Evolutionary conservation across 1,140 invertebrate species (phyloP), one percentile per base, ranked within the genome.

Genomic region (Sogatella furcifera): DNA sequence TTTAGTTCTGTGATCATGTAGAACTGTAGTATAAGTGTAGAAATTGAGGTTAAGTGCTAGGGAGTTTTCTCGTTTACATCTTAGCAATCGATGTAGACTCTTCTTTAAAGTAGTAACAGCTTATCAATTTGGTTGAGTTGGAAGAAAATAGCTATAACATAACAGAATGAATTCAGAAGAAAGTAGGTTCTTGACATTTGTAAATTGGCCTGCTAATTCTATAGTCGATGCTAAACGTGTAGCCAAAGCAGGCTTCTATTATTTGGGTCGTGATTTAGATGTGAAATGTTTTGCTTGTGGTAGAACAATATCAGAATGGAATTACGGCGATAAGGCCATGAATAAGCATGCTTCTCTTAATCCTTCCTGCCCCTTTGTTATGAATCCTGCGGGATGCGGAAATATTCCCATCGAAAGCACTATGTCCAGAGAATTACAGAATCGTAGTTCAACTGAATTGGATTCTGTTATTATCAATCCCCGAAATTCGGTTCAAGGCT

Each of bases 181-280:
- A 62, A 84, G 80, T 70, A 80, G 83, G 66, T 73, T 88, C 46
- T 74, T 74, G 68, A 89, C 83, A 34, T 92, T 88, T 70, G 64
- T 62, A 15, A 76, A 77, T 65, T 92, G 90, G 90, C 88, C 86
- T 49, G 62, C 73, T 17, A 80, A 81, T 69, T 82, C 83, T 19
- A 73, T 78, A 31, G 80, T 90, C 1, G 80, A 80, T 69, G 73
- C 82, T 14, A 68, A 74, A 41, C 76, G 81, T 68, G 79, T 94
- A 64, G 89, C 89, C 2, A 83, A 83, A 70, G 89, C 86, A 44
- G 90, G 90, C 11, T 93, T 95, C 75, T 92, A 82, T 69, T 90
- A 85, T 52, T 84, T 81, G 1, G 85, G 85, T 15, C 72, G 74
- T 62, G 81, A 74, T 34, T 72, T 81, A 13, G 82, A 85, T 67